These are phyloP conservation scores for Anastrepha obliqua DNA, from an alignment of 1,140 invertebrate genomes.

Conservation along the genomic window DNA sequence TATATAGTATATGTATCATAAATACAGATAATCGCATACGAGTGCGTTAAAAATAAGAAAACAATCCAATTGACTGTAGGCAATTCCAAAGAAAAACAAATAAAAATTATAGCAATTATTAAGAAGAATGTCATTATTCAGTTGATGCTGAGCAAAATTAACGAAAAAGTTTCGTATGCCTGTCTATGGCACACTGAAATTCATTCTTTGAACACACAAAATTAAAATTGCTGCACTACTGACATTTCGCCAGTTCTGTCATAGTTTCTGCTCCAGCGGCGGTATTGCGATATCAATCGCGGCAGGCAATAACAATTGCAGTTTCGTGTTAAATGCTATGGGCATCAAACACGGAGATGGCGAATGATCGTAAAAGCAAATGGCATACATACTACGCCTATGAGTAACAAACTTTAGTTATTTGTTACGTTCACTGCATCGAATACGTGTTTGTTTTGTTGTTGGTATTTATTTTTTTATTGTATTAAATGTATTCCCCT, in stretches of 20 bases:
- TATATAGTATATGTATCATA: no score
- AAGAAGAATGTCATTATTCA: no score
- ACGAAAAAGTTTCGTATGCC: no score
- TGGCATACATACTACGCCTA: conserved; percentile 62
- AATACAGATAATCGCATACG: background rate
- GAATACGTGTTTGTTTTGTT: background rate
- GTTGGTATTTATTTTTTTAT: background rate
- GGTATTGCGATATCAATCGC: background rate
- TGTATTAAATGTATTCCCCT: background rate
- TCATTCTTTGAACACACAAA: no score
- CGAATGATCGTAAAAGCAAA: conserved; percentile 58
- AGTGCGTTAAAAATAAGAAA: background rate
- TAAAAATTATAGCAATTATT: background rate
- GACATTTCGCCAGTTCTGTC: background rate
- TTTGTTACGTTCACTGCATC: background rate
- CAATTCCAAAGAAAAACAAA: background rate
- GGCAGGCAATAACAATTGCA: conserved; percentile 1
- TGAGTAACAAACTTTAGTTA: conserved; percentile 64
- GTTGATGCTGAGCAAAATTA: no score
- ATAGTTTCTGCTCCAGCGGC: no score
- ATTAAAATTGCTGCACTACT: background rate
- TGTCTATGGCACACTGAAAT: no score
- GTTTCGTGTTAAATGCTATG: background rate
- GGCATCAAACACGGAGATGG: background rate
- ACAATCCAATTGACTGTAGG: background rate